Evolutionary conservation across 2,113 vertebrate species (phyloP), one percentile per base, ranked within the genome.

Genomic region (Tupaia tana): DNA sequence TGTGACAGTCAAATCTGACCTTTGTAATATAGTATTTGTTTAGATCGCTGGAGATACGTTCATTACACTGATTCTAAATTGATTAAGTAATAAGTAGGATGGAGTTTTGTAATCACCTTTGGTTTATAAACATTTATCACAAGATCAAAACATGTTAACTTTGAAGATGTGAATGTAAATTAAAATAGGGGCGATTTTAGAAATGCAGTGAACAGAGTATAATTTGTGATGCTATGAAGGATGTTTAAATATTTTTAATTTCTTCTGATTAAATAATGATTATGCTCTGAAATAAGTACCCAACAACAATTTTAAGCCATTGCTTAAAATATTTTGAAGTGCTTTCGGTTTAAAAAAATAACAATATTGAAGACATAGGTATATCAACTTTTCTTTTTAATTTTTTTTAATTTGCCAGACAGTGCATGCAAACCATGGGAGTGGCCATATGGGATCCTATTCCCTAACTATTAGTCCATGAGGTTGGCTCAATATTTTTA

Each of bases 81-180:
- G 86, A 96, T 95, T 92, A 94, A 97, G 71, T 90, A 93, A 95
- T 96, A 58, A 97, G 78, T 91, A 95, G 29, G 71, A 93, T 63
- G 67, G 61, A 22, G 89, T 96, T 96, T 95, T 63, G 61, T 88
- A 29, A 95, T 88, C 95, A 92, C 81, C 91, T 84, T 95, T 63
- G 31, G 20, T 77, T 84, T 86, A 95, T 85, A 96, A 96, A 94
- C 94, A 86, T 94, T 96, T 89, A 93, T 64, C 79, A 84, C 43
- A 87, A 89, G 79, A 94, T 95, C 89, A 95, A 96, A 98, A 94
- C 80, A 95, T 78, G 78, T 80, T 96, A 94, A 96, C 71, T 95
- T 94, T 67, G 66, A 94, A 84, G 58, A 89, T 82, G 58, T 58
- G n/a, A 95, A 71, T 92, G 58, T 56, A 97, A 97, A 97, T 93